Evolutionary conservation across 2,888 invertebrate species (phyloP), one percentile per base, ranked within the genome.

Genomic region (Chironomus riparius): DNA sequence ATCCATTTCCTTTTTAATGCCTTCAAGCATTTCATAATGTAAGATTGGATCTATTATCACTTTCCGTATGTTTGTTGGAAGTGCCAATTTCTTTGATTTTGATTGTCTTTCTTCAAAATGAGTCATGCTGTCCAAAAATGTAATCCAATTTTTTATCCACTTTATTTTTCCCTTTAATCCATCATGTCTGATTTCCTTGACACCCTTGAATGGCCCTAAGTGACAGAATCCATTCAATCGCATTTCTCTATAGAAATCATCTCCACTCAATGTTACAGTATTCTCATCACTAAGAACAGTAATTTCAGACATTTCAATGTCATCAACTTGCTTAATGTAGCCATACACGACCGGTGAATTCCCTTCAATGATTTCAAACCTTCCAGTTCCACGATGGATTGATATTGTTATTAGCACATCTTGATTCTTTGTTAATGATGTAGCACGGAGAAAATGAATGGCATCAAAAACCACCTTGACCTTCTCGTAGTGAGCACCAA

Each of bases 41-140:
- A 65, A 24, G 21, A 65, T 24, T 65, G 91, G 89, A 80, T 92
- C 88, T 65, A 94, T 91, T 18, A 87, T 86, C 0, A 93, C 82
- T 79, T 87, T 89, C 79, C 89, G 88, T 47, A 94, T 89, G 76
- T 91, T 87, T 0, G 92, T 93, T 0, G 95, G 94, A 0, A 94
- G 87, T 80, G 89, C 87, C 4, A 94, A 87, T 2, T 89, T 87
- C 47, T 92, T 87, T 0, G 89, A 88, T 78, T 90, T 89, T 76
- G 89, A 86, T 24, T 89, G 88, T 24, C 94, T 82, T 70, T 95
- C 89, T 79, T 89, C 88, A 79, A 93, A 88, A 83, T 97, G 96
- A 12, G 97, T 85, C 90, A 97, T 91, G 47, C 92, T 91, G 84
- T 97, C 96, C 85, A 97, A 88, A 83, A 94, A 94, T 3, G 92